Evolutionary conservation across 2,888 invertebrate species (phyloP).

Genomic region (Nysson spinosus): DNA sequence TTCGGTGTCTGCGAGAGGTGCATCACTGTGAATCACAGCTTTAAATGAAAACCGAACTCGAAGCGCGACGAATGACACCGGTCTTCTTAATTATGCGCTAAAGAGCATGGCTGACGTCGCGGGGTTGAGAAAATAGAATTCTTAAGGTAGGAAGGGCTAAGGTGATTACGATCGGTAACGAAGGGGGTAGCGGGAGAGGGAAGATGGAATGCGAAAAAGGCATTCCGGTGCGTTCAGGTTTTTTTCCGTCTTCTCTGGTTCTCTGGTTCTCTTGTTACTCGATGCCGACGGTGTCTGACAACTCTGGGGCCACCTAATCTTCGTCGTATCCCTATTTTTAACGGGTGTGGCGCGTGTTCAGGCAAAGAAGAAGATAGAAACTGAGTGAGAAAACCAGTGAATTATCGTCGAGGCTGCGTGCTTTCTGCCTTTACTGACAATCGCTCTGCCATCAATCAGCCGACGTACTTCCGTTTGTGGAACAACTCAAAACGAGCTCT

Average conservation of each 20-base stretch:
- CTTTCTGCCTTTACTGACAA: slow-evolving; percentile 42
- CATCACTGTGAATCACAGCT: slow-evolving; percentile 45
- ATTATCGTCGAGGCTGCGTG: slow-evolving; percentile 44
- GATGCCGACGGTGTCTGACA: slow-evolving; percentile 50
- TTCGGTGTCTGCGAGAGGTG: neutral
- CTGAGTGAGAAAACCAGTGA: slow-evolving; percentile 24
- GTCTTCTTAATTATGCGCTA: slow-evolving; percentile 50
- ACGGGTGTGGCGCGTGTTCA: slow-evolving; percentile 48
- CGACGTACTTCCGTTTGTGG: slow-evolving; percentile 46
- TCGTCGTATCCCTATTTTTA: slow-evolving; percentile 53
- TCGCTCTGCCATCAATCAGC: slow-evolving; percentile 56
- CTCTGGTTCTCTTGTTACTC: slow-evolving; percentile 39
- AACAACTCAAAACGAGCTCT: slow-evolving; percentile 9
- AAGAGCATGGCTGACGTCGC: slow-evolving; percentile 24
- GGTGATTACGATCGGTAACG: neutral
- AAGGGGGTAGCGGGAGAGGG: neutral
- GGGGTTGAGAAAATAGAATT: slow-evolving; percentile 13
- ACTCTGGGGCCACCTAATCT: slow-evolving; percentile 48
- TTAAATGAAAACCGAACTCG: slow-evolving; percentile 57
- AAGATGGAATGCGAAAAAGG: neutral
- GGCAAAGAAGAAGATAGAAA: neutral
- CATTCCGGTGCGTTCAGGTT: slow-evolving; percentile 3
- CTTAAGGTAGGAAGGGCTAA: neutral
- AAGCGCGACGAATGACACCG: slow-evolving; percentile 56
- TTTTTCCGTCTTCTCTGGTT: slow-evolving; percentile 36